Base-by-base conservation (phyloP, 1,140 invertebrate genomes). In the Listronotus oregonensis region DNA sequence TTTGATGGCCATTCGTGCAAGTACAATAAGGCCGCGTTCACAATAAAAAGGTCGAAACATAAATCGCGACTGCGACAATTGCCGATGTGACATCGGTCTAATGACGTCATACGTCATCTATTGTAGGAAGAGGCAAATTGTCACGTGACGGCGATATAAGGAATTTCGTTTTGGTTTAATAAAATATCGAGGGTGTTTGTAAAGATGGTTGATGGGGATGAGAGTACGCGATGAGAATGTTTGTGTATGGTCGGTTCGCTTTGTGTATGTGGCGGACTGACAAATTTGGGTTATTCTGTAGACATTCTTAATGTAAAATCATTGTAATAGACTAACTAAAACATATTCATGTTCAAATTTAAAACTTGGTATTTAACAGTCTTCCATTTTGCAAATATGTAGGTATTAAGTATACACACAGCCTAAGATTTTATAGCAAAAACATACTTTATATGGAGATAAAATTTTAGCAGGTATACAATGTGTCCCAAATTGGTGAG, bases 61-160 rank as follows among this genome's bases (percentile, higher is more conserved):
- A 64, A 64, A 64, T 64, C 62, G 39, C 54, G 46, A 12, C 4
- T 32, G 55, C 47, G 64, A 66, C 64, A 66, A 66, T 66, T 60
- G 64, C 64, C 64, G 47, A 60, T 66, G 64, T 66, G 64, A 66
- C 64, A 42, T 58, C 64, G 64, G 55, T 60, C 57, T 66, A 66
- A 66, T 54, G 64, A 66, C 55, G 55, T 59, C 55, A 56, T 66
- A 49, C 55, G 49, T 66, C 56, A 66, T 66, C 64, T 40, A 66
- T 66, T 66, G 64, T 66, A 18, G 47, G 17, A 56, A 15, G 64
- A 17, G 49, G 64, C 63, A 66, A 59, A 66, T 66, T 66, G 55
- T 64, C 62, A 64, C 62, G 62, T 64, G 62, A 64, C 52, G 54
- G 17, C 42, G 42, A 49, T 64, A 63, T 57, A 57, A 57, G 51